Base-by-base conservation (phyloP, 2,113 vertebrate species). In the Caloenas nicobarica region DNA sequence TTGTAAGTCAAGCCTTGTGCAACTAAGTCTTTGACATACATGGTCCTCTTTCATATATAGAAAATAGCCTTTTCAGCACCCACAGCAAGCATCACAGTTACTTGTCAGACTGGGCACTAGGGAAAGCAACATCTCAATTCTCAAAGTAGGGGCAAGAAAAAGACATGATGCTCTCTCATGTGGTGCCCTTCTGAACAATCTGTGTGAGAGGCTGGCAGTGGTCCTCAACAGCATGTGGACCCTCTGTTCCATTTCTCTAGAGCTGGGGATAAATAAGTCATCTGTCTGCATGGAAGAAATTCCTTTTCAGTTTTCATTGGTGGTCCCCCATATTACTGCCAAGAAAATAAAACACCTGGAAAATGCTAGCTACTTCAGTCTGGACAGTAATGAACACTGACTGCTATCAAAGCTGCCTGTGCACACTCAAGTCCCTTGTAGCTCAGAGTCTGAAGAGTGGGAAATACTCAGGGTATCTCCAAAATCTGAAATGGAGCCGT, bases 351-450 rank as follows among this genome's bases (percentile, higher is more conserved):
- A 58, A 57, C 4, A 8, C 10, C 33, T 70, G 29, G n/a, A 65
- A 88, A 50, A 3, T 86, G 86, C 28, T 33, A 78, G 60, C 33
- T 44, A 1, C 25, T 89, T 77, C 42, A 44, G 8, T 61, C 21
- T 72, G 51, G 8, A 70, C 57, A 31, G 4, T 34, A 66, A 57
- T 48, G 64, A 90, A 72, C 16, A 61, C 2, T 12, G n/a, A 34
- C 33, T 1, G 0, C 17, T 50, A 64, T 21, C 0, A 0, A 88
- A 76, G 10, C 33, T 50, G 3, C 53, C 51, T 77, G 17, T 65
- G n/a, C 23, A 69, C 51, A 3, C 10, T 42, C 36, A 77, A 70
- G 86, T 86, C 21, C 19, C 29, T 40, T 77, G 36, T 81, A 70
- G 54, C 34, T 91, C 51, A 14, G 23, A 28, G 10, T 69, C 44